Base-by-base conservation (phyloP, 2,797 vertebrate species). In the Rhadinocentrus ornatus region DNA sequence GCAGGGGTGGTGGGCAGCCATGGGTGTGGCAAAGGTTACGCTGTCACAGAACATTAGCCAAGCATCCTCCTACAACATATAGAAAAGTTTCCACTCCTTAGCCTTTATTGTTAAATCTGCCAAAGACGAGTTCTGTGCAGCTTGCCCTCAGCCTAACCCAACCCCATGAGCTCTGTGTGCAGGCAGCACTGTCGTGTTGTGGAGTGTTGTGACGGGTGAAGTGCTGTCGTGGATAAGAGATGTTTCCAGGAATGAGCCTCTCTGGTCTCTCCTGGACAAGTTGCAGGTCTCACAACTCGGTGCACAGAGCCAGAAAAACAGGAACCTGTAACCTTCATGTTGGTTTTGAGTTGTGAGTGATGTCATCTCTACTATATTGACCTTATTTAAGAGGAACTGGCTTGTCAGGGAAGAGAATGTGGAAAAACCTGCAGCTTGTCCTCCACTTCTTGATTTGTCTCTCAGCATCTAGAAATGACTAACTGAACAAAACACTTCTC, bases 141-240 rank as follows among this genome's bases (percentile, higher is more conserved):
- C 84, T 88, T 81, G 83, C 85, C 83, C 87, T 89, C 64, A 53
- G 80, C 77, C 55, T 66, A 77, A 55, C 86, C 80, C 62, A 35
- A 65, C 80, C 82, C 77, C 12, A 7, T 71, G 44, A 78, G 82
- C 90, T 88, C 84, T 68, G 83, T 86, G 88, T 75, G 62, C 80
- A 84, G 91, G 91, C 88, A 73, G 84, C 69, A 72, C 88, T 92
- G 93, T 94, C 75, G 81, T 94, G 89, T 91, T 92, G 86, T 92
- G 93, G 92, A 93, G 91, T 94, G 93, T 93, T 93, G 92, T 94
- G 93, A 85, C 77, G 59, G 85, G 78, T 92, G 91, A 82, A 62
- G 88, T 92, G 88, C 90, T 74, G 77, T 91, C 81, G 70, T 92
- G 91, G 80, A 78, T 81, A 73, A 69, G 68, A 87, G 87, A 90